Evolutionary conservation across 2,888 invertebrate species (phyloP), one percentile per base, ranked within the genome.

Genomic region (Ferdinandea cuprea): DNA sequence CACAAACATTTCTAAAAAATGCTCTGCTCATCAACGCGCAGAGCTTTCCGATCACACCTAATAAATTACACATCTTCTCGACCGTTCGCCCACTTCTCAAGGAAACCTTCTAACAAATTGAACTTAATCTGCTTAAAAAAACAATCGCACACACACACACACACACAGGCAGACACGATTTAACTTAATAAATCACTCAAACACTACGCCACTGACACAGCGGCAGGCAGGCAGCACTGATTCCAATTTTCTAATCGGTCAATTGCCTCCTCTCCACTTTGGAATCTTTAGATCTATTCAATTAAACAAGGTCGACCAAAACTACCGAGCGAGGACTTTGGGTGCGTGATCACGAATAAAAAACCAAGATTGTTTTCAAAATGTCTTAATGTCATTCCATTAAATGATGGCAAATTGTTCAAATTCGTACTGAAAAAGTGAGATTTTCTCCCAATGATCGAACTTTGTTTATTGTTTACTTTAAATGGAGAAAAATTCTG

Each of bases 211-310:
- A 35, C 50, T 9, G 21, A 28, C 19, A 30, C n/a, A 9, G 21
- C 9, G 6, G 6, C 3, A 6, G 37, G 13, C 15, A 13, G 9
- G 17, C 19, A 13, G 54, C 32, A 48, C 32, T 28, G 68, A 58
- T 42, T 35, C 40, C 40, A 8, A 74, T 74, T 65, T 73, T 66
- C 65, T 74, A 74, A 74, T 74, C 74, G 74, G 74, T 74, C 74
- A 74, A 58, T 32, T 56, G 46, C 74, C 65, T 25, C 21, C 15
- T 25, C 25, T 11, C 32, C 25, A 19, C 32, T 32, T 17, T 30
- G 21, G 3, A 15, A 56, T 35, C 56, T 25, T 21, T 3, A 13
- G 54, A 68, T 54, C 54, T 32, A 54, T 30, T 54, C 32, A 30
- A 17, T 54, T 21, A n/a, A 68, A 68, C 54, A 68, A 68, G 68